These are phyloP conservation scores for Ginglymostoma cirratum DNA, from an alignment of 2,113 vertebrate species.

Conservation along the genomic window DNA sequence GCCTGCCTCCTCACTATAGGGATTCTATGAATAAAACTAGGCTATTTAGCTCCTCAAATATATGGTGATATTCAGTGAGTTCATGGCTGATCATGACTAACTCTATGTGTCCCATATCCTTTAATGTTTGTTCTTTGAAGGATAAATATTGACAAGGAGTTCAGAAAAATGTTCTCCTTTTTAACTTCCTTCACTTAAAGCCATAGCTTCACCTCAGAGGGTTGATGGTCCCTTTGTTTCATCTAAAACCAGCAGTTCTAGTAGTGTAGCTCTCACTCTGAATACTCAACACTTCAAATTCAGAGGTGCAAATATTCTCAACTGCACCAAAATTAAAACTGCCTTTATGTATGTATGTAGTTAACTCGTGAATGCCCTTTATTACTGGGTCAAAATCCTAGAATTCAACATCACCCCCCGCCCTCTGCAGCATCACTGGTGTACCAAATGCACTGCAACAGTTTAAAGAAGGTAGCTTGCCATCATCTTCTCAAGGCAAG, in stretches of 20 bases:
- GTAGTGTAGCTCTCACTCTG: neutral
- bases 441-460: too few relatives aligned
- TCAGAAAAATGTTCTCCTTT: neutral
- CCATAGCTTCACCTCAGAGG: neutral
- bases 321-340: neutral
- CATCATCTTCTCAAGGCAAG: too few relatives aligned
- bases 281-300: neutral
- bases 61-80: neutral
- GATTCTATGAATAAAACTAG: neutral
- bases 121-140: neutral
- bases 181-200: neutral
- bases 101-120: neutral
- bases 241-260: neutral
- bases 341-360: neutral
- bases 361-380: neutral
- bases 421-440: too few relatives aligned
- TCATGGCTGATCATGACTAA: neutral
- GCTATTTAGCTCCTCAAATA: neutral
- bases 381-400: neutral
- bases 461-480: too few relatives aligned
- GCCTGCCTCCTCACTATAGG: too few relatives aligned
- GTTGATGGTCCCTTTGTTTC: neutral
- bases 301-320: neutral
- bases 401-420: too few relatives aligned
- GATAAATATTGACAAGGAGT: neutral